These are phyloP conservation scores for Harpalus rufipes DNA, from an alignment of 2,888 invertebrate species.

Conservation along the genomic window DNA sequence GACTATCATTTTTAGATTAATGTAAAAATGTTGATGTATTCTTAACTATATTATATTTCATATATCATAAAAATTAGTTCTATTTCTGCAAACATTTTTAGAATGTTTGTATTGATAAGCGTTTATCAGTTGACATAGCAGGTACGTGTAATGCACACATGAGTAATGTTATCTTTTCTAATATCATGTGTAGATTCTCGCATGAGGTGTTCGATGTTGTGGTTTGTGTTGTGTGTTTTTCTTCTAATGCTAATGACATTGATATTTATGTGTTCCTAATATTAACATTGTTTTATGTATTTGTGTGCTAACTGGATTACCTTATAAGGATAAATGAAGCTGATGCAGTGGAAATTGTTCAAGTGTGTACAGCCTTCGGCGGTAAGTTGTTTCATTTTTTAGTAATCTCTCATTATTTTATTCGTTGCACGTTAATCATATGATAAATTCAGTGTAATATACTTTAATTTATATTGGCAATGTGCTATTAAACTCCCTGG, in stretches of 20 bases:
- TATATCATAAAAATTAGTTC: neutral
- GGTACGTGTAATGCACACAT: constrained; percentile 20
- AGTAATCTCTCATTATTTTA: constrained; percentile 6
- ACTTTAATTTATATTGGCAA: constrained; percentile 12
- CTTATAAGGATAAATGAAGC: constrained; percentile 54
- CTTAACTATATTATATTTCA: too few relatives aligned
- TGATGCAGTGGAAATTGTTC: constrained; percentile 53
- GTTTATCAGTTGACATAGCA: constrained; percentile 19
- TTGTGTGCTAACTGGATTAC: constrained; percentile 49
- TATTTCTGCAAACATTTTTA: constrained; percentile 13
- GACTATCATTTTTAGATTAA: too few relatives aligned
- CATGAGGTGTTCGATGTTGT: constrained; percentile 20
- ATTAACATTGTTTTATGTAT: constrained; percentile 48
- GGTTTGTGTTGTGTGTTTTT: constrained; percentile 1
- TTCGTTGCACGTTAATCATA: constrained; percentile 37
- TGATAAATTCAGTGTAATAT: constrained; percentile 16
- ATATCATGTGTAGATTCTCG: constrained; percentile 8
- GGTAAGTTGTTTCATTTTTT: constrained; percentile 32
- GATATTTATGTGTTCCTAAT: neutral
- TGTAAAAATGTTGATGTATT: too few relatives aligned
- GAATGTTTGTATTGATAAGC: neutral
- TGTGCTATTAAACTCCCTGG: constrained; percentile 11
- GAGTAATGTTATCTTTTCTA: neutral
- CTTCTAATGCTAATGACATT: constrained; percentile 1
- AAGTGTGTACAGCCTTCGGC: constrained; percentile 46